A percentile compares a stretch with the other conserved stretches of the same genome.
phyloP scores from a whole-genome alignment of 2,888 invertebrate genomes.

The Ceramica pisi region DNA sequence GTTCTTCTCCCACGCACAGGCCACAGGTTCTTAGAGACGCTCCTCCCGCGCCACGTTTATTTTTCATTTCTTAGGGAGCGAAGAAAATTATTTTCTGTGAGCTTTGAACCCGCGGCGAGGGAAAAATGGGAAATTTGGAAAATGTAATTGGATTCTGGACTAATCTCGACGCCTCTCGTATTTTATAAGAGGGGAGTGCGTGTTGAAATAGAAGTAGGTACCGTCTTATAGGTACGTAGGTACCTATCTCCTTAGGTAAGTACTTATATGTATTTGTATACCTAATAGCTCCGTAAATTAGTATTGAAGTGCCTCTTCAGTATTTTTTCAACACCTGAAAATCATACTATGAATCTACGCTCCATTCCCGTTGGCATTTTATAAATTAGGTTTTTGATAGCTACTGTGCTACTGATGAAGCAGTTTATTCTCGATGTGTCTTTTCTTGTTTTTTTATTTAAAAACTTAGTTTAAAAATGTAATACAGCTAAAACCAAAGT shows the following conservation, averaged over 20 bases:
- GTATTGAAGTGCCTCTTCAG: constrained; percentile 20
- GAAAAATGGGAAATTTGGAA: constrained; percentile 89
- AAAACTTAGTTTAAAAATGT: too few relatives aligned
- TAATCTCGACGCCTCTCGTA: constrained; percentile 86
- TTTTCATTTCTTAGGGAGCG: constrained; percentile 88
- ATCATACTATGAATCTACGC: constrained; percentile 3
- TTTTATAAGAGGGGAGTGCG: constrained; percentile 80
- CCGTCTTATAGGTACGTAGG: constrained; percentile 17
- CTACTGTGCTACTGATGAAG: too few relatives aligned
- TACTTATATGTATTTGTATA: too few relatives aligned
- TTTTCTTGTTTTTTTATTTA: too few relatives aligned
- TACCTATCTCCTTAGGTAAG: constrained; percentile 27
- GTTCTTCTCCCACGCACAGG: constrained; percentile 71
- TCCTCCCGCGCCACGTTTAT: constrained; percentile 83
- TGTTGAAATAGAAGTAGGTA: constrained; percentile 79
- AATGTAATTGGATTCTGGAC: constrained; percentile 90
- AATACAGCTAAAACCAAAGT: too few relatives aligned
- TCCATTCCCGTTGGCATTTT: background rate
- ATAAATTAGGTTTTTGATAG: background rate
- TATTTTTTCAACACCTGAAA: constrained; percentile 7
- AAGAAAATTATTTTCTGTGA: constrained; percentile 90
- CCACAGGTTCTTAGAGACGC: constrained; percentile 71
- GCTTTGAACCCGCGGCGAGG: constrained; percentile 88
- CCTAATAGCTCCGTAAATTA: constrained; percentile 27
- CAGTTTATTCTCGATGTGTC: too few relatives aligned